phyloP scores from a whole-genome alignment of 2,113 vertebrate species.

The Aegypius monachus region DNA sequence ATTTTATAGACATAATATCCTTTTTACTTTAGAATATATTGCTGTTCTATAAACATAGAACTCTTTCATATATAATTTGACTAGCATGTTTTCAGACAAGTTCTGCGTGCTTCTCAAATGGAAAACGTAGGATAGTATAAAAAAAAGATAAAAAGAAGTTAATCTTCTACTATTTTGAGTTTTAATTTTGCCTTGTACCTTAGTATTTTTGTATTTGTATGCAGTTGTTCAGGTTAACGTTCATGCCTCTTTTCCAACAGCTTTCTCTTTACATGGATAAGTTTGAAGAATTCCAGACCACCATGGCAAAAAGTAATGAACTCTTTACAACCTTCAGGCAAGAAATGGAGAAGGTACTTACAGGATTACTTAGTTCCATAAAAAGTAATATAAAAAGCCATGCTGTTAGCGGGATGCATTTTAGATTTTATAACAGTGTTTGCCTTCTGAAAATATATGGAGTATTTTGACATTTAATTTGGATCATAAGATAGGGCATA shows the following conservation, averaged over 20 bases:
- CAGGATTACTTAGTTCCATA: neutral
- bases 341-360: slow-evolving; percentile 97
- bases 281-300: slow-evolving; percentile 99
- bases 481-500: neutral
- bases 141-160: neutral
- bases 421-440: neutral
- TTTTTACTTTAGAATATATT: neutral
- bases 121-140: neutral
- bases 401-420: neutral
- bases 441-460: neutral
- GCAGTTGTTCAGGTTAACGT: neutral
- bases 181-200: neutral
- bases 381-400: neutral
- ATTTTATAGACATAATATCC: neutral
- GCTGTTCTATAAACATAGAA: neutral
- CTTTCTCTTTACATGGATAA: slow-evolving; percentile 99
- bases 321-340: slow-evolving; percentile 98
- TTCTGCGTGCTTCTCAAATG: neutral
- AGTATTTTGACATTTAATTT: neutral
- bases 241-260: slow-evolving; percentile 65
- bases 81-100: neutral
- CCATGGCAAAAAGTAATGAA: slow-evolving; percentile 97
- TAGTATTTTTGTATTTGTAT: neutral
- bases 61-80: neutral
- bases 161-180: neutral